Evolutionary conservation across 2,888 invertebrate genomes (phyloP), one percentile per base, ranked within the genome.

Genomic region (Gymnoscelis rufifasciata): DNA sequence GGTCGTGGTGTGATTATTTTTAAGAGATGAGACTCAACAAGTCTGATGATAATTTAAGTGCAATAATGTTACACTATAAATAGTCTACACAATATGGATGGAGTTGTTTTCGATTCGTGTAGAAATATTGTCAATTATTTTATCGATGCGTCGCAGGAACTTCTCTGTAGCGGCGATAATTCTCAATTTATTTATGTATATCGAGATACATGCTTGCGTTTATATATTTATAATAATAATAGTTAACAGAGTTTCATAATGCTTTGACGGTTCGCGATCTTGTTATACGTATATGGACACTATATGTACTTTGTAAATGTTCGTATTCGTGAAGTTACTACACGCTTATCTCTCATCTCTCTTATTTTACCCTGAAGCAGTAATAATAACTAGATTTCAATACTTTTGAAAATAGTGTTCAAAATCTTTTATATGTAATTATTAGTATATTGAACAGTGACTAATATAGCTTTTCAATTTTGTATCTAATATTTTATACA

Each of bases 31-130:
- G 43, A 44, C 45, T 39, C 8, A 38, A 39, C 31, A 40, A 52
- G 47, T 54, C 50, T 50, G 52, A 54, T 47, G 28, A 44, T 48
- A 40, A 43, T 36, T 43, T 42, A 55, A 52, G 48, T 52, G 52
- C 55, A 55, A 55, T 55, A 48, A 40, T 38, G n/a, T 11, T 10
- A 44, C 41, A 38, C 38, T 40, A 24, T 15, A 26, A 33, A n/a
- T 31, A 12, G 12, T 46, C 12, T 26, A 40, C 43, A 38, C 24
- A 44, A 11, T 33, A 38, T 37, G 15, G 26, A 38, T 37, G 15
- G 26, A 39, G 31, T 28, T 38, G 47, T 36, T 43, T 48, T 43
- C 12, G 27, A 43, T 41, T 45, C 43, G 31, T 40, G 38, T 43
- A 51, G 47, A 28, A 19, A 31, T 50, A 47, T n/a, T n/a, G 47